A percentile compares a stretch with the other conserved stretches of the same genome.
phyloP scores from a whole-genome alignment of 2,113 vertebrate species.

The Candoia aspera region DNA sequence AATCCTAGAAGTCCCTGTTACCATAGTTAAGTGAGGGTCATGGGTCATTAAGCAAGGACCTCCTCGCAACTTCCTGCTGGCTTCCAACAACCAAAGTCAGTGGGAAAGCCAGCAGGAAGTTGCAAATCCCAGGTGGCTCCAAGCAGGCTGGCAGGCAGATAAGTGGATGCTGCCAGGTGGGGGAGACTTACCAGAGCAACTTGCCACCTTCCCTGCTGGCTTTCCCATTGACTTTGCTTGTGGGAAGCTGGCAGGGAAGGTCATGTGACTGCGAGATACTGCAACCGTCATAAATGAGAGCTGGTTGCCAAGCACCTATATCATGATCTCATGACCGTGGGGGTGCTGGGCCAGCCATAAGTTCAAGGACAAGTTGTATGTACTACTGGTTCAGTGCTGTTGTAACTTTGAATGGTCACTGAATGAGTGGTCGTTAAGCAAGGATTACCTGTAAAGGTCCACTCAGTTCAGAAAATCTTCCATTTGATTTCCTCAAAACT shows the following conservation, averaged over 20 bases:
- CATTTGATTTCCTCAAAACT: neutral
- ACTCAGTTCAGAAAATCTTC: neutral
- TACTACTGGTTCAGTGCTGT: neutral
- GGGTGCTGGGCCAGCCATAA: neutral
- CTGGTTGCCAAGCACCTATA: neutral
- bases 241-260: neutral
- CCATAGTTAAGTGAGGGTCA: neutral
- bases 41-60: neutral
- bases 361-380: neutral
- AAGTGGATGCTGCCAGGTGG: neutral
- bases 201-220: neutral
- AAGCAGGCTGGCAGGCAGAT: neutral
- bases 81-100: neutral
- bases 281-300: neutral
- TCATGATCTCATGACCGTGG: neutral
- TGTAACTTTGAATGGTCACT: no score
- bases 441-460: neutral
- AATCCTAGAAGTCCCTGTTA: neutral
- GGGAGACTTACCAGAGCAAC: neutral
- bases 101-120: neutral
- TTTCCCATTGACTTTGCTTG: neutral
- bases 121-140: neutral
- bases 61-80: neutral
- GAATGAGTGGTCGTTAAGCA: no score
- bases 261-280: neutral